Base-by-base conservation (phyloP, 2,888 invertebrate species). In the Ernsta delagoae region DNA sequence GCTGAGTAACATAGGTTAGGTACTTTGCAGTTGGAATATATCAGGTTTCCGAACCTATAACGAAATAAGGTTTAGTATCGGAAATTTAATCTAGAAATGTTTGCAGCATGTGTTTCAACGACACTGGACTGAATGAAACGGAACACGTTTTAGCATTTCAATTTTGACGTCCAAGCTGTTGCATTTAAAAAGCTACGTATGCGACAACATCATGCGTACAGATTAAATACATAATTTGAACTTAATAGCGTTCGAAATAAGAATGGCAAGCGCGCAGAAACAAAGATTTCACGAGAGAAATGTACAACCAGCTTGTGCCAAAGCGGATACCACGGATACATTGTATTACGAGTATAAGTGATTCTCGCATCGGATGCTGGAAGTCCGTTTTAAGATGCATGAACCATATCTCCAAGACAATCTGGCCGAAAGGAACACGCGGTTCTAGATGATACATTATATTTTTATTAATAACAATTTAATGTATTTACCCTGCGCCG, bases 141-240 rank as follows among this genome's bases (percentile, higher is more conserved):
- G 81, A 91, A 90, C 91, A 84, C 77, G 91, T 90, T 91, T 82
- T 82, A 77, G 84, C 81, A 78, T 83, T 86, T 81, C 75, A 77
- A 80, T 79, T 81, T 78, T 82, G 80, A 76, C 73, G 77, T 75
- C 73, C 72, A 68, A 72, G 70, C 74, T 70, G 75, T 71, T 43
- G 59, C 43, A 41, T 59, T 59, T 43, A 43, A 71, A 66, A 65
- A 73, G 60, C 74, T 73, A 24, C 24, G 36, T 39, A 54, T 64
- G 36, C 6, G 56, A 65, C 56, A 67, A 67, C 54, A 67, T 36
- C 61, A 61, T 16, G 53, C 41, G 57, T 69, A 72, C 64, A 61
- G 65, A 60, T 63, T 59, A 64, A 74, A 72, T 70, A 54, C 62
- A 73, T 70, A 77, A 75, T 76, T 71, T 76, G 70, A 68, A 73